A percentile compares a stretch with the other conserved stretches of the same genome.
phyloP scores from a whole-genome alignment of 2,797 vertebrate species.

The Argentina silus region DNA sequence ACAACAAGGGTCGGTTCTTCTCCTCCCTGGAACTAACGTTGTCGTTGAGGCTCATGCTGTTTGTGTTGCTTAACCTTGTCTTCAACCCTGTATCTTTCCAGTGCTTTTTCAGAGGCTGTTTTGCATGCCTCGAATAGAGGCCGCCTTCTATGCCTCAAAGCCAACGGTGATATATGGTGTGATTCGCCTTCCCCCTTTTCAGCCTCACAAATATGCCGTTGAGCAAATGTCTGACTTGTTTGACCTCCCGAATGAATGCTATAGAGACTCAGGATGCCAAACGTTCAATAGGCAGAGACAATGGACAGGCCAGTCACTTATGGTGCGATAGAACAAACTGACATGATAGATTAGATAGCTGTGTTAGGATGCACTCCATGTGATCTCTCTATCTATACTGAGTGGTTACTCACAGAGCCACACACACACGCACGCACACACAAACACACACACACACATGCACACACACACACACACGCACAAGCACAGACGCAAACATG shows the following conservation, averaged over 20 bases:
- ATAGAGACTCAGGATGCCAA: neutral
- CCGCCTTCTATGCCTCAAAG: conserved; percentile 29
- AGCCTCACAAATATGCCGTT: conserved; percentile 14
- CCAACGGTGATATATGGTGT: conserved; percentile 36
- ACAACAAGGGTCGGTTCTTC: conserved; percentile 37
- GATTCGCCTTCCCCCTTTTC: conserved; percentile 28
- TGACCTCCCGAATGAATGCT: conserved; percentile 23
- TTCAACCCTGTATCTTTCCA: conserved; percentile 42
- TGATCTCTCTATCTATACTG: too few species aligned
- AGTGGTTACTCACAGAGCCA: neutral
- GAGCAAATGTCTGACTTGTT: conserved; percentile 19
- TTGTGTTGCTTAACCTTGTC: conserved; percentile 55
- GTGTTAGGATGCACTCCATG: too few species aligned
- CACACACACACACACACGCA: neutral
- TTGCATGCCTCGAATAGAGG: conserved; percentile 40
- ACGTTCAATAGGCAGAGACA: too few species aligned
- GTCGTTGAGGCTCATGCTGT: conserved; percentile 44
- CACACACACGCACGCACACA: neutral
- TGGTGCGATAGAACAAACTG: too few species aligned
- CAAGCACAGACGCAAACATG: neutral
- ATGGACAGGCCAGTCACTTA: too few species aligned
- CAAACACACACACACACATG: neutral
- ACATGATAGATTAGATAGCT: too few species aligned
- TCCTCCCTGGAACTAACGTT: conserved; percentile 30
- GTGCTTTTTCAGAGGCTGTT: conserved; percentile 34